Percentiles rank a stretch among this genome's conserved stretches.
These are phyloP conservation scores for Venusia cambrica DNA, from an alignment of 2,888 invertebrate species.

Conservation along the genomic window DNA sequence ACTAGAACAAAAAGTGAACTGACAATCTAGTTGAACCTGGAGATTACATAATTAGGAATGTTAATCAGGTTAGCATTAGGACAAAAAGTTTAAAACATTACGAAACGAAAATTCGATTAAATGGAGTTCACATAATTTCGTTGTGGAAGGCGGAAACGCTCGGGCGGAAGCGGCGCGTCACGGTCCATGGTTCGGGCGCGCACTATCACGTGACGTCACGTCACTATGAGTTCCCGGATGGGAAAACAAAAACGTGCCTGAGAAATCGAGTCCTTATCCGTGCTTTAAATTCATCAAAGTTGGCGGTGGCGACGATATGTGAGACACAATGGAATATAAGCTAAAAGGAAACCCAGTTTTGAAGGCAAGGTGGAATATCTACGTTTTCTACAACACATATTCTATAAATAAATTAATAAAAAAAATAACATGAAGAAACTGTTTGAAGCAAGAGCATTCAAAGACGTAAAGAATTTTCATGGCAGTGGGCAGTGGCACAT, in stretches of 20 bases:
- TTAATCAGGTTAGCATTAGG: slow-evolving; percentile 10
- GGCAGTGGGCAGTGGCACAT: too few species aligned
- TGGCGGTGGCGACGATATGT: too few species aligned
- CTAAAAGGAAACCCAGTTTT: too few species aligned
- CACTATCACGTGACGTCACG: slow-evolving; percentile 66
- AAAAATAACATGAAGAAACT: too few species aligned
- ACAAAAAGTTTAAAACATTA: slow-evolving; percentile 35
- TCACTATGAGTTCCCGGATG: slow-evolving; percentile 47
- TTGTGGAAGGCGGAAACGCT: slow-evolving; percentile 70
- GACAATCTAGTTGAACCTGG: slow-evolving; percentile 8
- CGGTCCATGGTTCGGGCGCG: slow-evolving; percentile 61
- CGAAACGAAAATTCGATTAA: slow-evolving; percentile 59
- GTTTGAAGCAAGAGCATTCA: too few species aligned
- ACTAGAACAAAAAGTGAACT: slow-evolving; percentile 1
- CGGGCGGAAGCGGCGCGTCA: slow-evolving; percentile 72
- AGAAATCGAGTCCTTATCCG: slow-evolving; percentile 12
- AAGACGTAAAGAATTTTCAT: too few species aligned
- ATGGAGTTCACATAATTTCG: slow-evolving; percentile 62
- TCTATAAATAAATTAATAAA: too few species aligned
- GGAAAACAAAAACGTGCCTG: slow-evolving; percentile 26
- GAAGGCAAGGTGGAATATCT: too few species aligned
- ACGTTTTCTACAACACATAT: too few species aligned
- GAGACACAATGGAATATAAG: too few species aligned
- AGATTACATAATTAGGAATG: slow-evolving; percentile 15
- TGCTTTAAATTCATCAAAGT: too few species aligned